Evolutionary conservation across 2,113 vertebrate species (phyloP), one percentile per base, ranked within the genome.

Genomic region (Pelecanus crispus): DNA sequence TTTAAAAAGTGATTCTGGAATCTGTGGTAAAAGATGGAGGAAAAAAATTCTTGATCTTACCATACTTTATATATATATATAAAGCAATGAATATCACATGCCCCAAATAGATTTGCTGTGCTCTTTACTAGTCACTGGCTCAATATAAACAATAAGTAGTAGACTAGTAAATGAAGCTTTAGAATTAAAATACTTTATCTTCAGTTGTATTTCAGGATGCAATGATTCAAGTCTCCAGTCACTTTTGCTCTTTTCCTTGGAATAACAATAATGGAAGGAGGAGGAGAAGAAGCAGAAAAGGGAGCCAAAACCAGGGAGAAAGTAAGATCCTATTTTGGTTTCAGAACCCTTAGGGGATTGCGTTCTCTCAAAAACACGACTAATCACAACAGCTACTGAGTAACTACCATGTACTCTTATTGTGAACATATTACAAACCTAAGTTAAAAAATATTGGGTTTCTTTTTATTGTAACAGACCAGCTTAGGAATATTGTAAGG

Each of bases 11-110:
- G 6, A 65, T 56, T 83, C 22, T 52, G 29, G 12, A 40, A 21
- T 71, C 25, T 47, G 14, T 4, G 10, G 8, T 50, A 58, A 65
- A 79, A 29, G 10, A 49, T 17, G 9, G 5, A 62, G 10, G 1
- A 5, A 2, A 20, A 22, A 58, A 34, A 28, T 5, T n/a, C 11
- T 50, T 0, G 1, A 3, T 87, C 8, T 61, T 65, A 31, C 3
- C 10, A 13, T 50, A 38, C 25, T 68, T 44, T 38, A 34, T 65
- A n/a, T 9, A 65, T 17, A 44, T 36, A n/a, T n/a, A n/a, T n/a
- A n/a, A 87, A 50, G 13, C 40, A 75, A 62, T 34, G 5, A 73
- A 40, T 31, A 70, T 34, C 9, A 17, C 32, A 62, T 9, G 28
- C 11, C 7, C 9, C n/a, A 62, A 29, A 55, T 5, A 42, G n/a